Percentiles rank a stretch among this genome's conserved stretches.
phyloP scores from a whole-genome alignment of 2,888 invertebrate species.

The Ectemnius cavifrons region DNA sequence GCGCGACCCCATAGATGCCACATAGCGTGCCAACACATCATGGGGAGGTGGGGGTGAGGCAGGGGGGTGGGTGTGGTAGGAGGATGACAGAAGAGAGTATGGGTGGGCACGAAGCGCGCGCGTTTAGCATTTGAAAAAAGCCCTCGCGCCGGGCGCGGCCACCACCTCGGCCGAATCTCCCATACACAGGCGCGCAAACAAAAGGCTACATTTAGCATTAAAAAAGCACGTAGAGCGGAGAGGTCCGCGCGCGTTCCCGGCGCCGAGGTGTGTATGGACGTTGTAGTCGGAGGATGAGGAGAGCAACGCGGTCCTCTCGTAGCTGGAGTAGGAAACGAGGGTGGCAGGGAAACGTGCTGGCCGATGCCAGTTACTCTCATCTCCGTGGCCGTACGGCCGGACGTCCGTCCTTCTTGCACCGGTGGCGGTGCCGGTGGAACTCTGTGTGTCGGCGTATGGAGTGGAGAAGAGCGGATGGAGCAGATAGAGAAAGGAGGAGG shows the following conservation, averaged over 20 bases:
- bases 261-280: conserved; percentile 1
- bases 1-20: conserved; percentile 58
- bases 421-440: conserved; percentile 17
- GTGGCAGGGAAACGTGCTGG: conserved; percentile 50
- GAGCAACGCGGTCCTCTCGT: neutral
- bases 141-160: conserved; percentile 52
- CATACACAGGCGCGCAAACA: conserved; percentile 61
- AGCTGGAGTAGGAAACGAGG: conserved; percentile 16
- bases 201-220: conserved; percentile 73
- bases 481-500: conserved; percentile 12
- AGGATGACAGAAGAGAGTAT: conserved; percentile 6
- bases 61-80: too few species aligned
- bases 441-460: too few species aligned
- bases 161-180: conserved; percentile 59
- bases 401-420: conserved; percentile 56
- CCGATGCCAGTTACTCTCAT: conserved; percentile 63
- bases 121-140: conserved; percentile 72
- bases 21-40: conserved; percentile 34
- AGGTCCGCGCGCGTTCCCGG: conserved; percentile 23
- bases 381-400: conserved; percentile 51
- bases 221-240: conserved; percentile 67
- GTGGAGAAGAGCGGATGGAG: conserved; percentile 18
- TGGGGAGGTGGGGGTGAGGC: neutral
- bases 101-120: conserved; percentile 54
- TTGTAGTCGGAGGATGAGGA: conserved; percentile 11